Evolutionary conservation across 2,797 vertebrate genomes (phyloP), one percentile per base, ranked within the genome.

Genomic region (Rachycentron canadum): DNA sequence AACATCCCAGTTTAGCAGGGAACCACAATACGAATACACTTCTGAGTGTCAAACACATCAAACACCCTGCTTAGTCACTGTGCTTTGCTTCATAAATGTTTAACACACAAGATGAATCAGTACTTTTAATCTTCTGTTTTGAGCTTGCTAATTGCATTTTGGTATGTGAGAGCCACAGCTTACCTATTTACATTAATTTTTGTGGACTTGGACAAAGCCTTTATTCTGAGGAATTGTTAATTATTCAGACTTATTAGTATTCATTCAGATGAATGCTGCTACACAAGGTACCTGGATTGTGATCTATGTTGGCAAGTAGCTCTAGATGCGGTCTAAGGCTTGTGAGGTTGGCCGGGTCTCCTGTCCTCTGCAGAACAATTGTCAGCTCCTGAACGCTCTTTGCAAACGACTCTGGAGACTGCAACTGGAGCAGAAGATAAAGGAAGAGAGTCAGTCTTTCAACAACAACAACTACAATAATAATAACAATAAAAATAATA

Each of bases 301-400:
- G 97, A 91, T 99, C 98, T 79, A 99, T 97, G 91, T 96, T 96
- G 88, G 97, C 97, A 43, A 99, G 95, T n/a, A 97, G 96, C 84
- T 99, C 97, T 55, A 99, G 94, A 84, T 97, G 96, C 76, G 95
- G 94, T 89, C 97, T 95, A 71, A 99, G 96, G 92, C 96, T 96
- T 83, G 96, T 97, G 92, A 99, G 93, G 88, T 99, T 98, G 79
- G 97, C 97, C 26, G 98, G 97, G 88, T 99, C 98, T 40, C 97
- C 97, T 0, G 97, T 99, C 90, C 97, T 95, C 92, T 99, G 97
- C 89, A 99, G 93, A 84, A 99, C 97, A 79, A 99, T 98, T 1
- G 97, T 98, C 93, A 99, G 89, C 86, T 99, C 98, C 92, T 99
- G 97, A 64, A 99, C 97, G 6, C 98, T 99, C 92, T 99, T 99